Evolutionary conservation across 2,888 invertebrate species (phyloP).

Genomic region (Caenorhabditis sinica): DNA sequence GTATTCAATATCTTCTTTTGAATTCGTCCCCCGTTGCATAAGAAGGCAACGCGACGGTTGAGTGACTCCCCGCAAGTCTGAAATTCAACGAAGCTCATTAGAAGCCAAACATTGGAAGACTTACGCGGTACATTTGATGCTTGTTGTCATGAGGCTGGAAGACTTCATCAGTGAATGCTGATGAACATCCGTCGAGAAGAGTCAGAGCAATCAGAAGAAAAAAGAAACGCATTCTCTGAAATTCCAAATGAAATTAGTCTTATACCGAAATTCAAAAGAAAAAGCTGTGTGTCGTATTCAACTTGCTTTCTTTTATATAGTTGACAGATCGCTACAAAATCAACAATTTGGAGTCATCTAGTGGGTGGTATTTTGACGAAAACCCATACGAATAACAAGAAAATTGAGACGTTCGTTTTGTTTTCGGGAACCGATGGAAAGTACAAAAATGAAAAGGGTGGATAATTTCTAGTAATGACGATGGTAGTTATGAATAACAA

Average conservation of each 20-base stretch:
- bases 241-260: not conserved
- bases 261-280: not conserved
- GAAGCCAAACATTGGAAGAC: not conserved
- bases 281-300: no score
- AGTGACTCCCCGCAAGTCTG: conserved; percentile 40
- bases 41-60: conserved; percentile 20
- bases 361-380: conserved; percentile 27
- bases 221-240: conserved; percentile 2
- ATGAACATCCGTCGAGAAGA: not conserved
- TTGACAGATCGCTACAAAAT: not conserved
- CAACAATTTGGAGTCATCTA: not conserved
- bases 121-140: conserved; percentile 41
- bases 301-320: not conserved
- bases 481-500: not conserved
- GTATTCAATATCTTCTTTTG: conserved; percentile 20
- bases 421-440: not conserved
- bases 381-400: conserved; percentile 7
- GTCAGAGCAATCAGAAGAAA: not conserved
- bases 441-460: not conserved
- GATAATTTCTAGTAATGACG: not conserved
- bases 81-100: not conserved
- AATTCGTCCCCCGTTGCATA: conserved; percentile 38
- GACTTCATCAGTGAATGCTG: not conserved
- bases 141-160: conserved; percentile 44
- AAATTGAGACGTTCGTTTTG: conserved; percentile 1